These are phyloP conservation scores for Mythimna lalbum DNA, from an alignment of 2,888 invertebrate genomes.

Conservation along the genomic window DNA sequence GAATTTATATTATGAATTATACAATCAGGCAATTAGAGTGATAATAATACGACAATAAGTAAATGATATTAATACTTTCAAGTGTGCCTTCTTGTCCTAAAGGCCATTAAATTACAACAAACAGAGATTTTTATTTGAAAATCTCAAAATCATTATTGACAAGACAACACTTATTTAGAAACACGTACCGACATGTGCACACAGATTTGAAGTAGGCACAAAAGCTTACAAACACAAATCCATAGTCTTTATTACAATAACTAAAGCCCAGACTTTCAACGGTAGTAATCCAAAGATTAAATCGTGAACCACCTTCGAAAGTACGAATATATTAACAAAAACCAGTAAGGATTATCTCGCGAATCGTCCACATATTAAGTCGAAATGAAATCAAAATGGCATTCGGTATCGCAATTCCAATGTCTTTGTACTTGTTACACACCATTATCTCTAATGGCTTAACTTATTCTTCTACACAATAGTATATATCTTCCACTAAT, in stretches of 20 bases:
- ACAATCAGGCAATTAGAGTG: too few species aligned
- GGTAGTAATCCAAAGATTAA: constrained; percentile 5
- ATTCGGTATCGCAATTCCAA: constrained; percentile 35
- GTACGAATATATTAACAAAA: constrained; percentile 10
- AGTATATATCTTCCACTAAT: constrained; percentile 41
- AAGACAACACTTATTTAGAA: neutral
- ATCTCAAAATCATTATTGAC: neutral
- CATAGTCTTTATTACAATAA: constrained; percentile 7
- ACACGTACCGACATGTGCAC: neutral
- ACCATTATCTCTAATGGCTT: constrained; percentile 50
- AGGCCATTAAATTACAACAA: neutral
- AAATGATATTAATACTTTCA: neutral
- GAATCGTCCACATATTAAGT: constrained; percentile 13
- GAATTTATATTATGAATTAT: too few species aligned
- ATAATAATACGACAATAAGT: too few species aligned
- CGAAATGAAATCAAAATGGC: constrained; percentile 50
- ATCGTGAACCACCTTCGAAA: neutral
- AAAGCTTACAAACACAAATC: constrained; percentile 12
- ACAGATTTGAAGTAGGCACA: neutral
- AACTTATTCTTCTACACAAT: constrained; percentile 40
- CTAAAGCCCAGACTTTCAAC: neutral
- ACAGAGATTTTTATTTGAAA: neutral
- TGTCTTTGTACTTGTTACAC: constrained; percentile 41
- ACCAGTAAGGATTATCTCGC: constrained; percentile 30
- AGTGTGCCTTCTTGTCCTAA: constrained; percentile 21